Evolutionary conservation across 2,888 invertebrate genomes (phyloP).

Genomic region (Netelia melanura): DNA sequence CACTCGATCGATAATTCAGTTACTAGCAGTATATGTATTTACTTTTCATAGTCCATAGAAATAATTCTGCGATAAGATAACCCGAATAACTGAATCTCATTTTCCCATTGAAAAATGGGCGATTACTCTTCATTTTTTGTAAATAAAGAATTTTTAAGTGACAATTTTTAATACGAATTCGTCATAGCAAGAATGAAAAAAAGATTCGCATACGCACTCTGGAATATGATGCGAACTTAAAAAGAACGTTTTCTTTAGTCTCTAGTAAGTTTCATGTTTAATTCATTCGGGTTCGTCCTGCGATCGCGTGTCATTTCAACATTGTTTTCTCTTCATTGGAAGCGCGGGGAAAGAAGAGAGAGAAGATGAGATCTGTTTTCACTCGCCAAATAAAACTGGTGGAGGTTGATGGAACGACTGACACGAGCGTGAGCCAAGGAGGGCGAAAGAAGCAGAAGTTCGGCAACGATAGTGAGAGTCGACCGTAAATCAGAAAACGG

Average conservation of each 20-base stretch:
- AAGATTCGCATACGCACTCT: not conserved
- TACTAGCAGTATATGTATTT: no score
- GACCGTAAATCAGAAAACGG: slow-evolving; percentile 44
- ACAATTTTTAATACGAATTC: no score
- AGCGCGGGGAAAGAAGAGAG: not conserved
- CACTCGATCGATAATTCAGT: no score
- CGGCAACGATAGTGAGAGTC: slow-evolving; percentile 14
- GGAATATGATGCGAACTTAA: not conserved
- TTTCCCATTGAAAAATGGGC: no score
- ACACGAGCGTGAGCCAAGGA: not conserved
- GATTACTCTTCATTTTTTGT: no score
- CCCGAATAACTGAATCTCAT: no score
- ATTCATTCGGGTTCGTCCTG: not conserved
- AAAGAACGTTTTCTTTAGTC: not conserved
- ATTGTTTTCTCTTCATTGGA: slow-evolving; percentile 1
- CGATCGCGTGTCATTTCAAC: not conserved
- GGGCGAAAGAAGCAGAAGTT: slow-evolving; percentile 5
- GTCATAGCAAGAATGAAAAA: no score
- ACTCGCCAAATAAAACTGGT: not conserved
- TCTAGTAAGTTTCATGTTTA: not conserved
- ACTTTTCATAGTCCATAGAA: no score
- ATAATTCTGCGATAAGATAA: no score
- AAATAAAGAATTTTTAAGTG: no score
- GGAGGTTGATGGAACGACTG: slow-evolving; percentile 2
- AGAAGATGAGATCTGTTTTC: not conserved